Evolutionary conservation across 1,140 invertebrate species (phyloP).

Genomic region (Bicyclus anynana): DNA sequence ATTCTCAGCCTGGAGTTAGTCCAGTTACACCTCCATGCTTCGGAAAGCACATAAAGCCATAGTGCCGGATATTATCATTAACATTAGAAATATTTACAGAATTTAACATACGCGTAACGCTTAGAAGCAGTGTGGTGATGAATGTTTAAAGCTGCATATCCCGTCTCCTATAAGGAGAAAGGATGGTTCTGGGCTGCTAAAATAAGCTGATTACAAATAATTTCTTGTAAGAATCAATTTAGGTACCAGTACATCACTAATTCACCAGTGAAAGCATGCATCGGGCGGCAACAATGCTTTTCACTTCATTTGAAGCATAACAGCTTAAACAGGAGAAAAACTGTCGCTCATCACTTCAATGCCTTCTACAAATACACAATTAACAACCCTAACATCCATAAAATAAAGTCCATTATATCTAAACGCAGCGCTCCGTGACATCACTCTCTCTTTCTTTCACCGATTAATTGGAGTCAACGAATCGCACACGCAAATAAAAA

Average conservation of each 20-base stretch:
- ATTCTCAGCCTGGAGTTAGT: no score
- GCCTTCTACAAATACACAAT: constrained; percentile 46
- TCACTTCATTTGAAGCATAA: constrained; percentile 55
- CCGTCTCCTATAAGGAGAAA: no score
- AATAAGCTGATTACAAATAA: neutral
- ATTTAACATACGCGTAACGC: no score
- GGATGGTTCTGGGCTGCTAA: no score
- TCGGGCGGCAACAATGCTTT: constrained; percentile 36
- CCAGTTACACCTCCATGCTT: no score
- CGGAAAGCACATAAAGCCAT: no score
- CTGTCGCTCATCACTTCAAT: constrained; percentile 51
- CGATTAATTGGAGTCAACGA: constrained; percentile 59
- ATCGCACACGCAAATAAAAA: constrained; percentile 48
- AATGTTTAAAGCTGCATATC: no score
- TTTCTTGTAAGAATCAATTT: no score
- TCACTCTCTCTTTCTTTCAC: constrained; percentile 62
- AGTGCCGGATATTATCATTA: no score
- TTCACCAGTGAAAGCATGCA: constrained; percentile 32
- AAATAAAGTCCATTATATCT: constrained; percentile 9
- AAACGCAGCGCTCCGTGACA: constrained; percentile 29
- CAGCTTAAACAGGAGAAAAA: constrained; percentile 60
- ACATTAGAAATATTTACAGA: no score
- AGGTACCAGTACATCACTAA: neutral
- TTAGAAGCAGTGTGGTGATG: no score
- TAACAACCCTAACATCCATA: constrained; percentile 2